Conservation (phyloP, 2,888 invertebrate species). For the Acronicta psi region DNA sequence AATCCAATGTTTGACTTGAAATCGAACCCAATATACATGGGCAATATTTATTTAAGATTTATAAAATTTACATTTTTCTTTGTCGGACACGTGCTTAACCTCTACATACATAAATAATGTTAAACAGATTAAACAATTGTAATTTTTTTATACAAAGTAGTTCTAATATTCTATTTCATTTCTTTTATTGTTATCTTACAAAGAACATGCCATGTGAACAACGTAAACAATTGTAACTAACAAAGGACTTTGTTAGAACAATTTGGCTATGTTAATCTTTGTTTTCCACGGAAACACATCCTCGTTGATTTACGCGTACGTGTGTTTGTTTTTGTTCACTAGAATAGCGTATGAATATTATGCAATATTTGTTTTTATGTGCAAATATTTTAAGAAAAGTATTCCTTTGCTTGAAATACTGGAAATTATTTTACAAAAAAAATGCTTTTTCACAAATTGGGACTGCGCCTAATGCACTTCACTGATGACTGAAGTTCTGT, state of each 20-base stretch:
- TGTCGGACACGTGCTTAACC: too few species aligned
- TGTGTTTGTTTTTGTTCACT: slow-evolving; percentile 19
- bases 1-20: too few species aligned
- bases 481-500: too few species aligned
- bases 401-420: too few species aligned
- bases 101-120: too few species aligned
- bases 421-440: too few species aligned
- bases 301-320: slow-evolving; percentile 16
- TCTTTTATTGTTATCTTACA: slow-evolving; percentile 9
- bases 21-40: too few species aligned
- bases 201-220: slow-evolving; percentile 23
- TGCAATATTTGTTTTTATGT: neutral
- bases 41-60: too few species aligned
- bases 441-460: too few species aligned
- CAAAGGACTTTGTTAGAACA: slow-evolving; percentile 36
- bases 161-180: neutral
- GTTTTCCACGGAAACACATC: slow-evolving; percentile 41
- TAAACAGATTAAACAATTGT: too few species aligned
- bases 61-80: too few species aligned
- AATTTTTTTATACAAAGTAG: neutral
- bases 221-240: slow-evolving; percentile 16
- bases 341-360: slow-evolving; percentile 9
- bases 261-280: slow-evolving; percentile 41
- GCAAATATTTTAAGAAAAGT: neutral
- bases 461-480: too few species aligned